Conservation (phyloP, 2,888 invertebrate genomes). For the Stomorhina lunata region DNA sequence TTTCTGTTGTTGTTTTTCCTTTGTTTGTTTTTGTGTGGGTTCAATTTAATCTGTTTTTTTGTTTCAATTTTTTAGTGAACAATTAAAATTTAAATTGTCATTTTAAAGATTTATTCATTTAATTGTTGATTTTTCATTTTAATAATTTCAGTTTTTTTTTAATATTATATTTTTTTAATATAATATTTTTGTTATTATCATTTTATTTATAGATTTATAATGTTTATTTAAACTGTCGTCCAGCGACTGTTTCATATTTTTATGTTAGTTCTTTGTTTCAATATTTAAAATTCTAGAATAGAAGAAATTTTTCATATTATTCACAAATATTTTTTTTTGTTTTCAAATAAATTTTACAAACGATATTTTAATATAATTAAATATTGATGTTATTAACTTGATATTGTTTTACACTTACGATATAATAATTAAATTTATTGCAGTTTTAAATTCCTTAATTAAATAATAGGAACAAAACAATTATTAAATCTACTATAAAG, state of each 20-base stretch:
- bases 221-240: constrained; percentile 37
- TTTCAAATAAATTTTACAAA: constrained; percentile 5
- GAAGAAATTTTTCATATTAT: background rate
- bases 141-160: background rate
- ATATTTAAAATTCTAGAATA: background rate
- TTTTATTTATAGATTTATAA: background rate
- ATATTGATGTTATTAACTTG: constrained; percentile 30
- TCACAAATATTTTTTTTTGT: background rate
- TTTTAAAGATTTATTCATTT: background rate
- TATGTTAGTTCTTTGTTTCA: background rate
- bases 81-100: constrained; percentile 11
- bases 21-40: background rate
- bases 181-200: background rate
- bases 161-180: background rate
- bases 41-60: background rate
- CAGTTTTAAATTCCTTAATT: background rate
- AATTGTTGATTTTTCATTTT: background rate
- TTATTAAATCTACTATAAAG: background rate
- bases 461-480: background rate
- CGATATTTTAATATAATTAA: constrained; percentile 29
- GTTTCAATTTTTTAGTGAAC: background rate
- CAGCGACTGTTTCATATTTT: constrained; percentile 51
- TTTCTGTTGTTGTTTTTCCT: background rate
- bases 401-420: constrained; percentile 5
- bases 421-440: background rate